Evolutionary conservation across 2,113 vertebrate species (phyloP), one percentile per base, ranked within the genome.

Genomic region (Chinchilla lanigera): DNA sequence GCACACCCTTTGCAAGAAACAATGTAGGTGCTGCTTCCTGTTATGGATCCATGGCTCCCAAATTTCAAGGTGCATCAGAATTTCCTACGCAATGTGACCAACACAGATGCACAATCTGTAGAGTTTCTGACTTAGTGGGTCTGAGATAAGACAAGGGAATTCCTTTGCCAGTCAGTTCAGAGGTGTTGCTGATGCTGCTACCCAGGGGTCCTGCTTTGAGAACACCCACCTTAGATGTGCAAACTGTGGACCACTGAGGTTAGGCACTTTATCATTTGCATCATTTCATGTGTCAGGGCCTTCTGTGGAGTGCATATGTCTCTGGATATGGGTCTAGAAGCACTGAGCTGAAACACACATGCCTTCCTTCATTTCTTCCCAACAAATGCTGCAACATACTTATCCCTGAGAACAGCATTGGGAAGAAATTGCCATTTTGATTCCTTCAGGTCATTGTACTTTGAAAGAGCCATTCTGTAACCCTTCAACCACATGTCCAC

Each of bases 271-370:
- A 54, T 44, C 9, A 28, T 9, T 63, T 77, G 26, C n/a, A 82
- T 2, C 5, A 19, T 30, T 24, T 30, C 22, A 0, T 2, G 0
- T 33, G n/a, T 41, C 50, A 30, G 33, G 60, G 65, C 5, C 0
- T 47, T 54, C 7, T 0, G 13, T 19, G 5, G 9, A 2, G 2
- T 5, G 9, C 13, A 33, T 5, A 2, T 14, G 0, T 41, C 4
- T 47, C 14, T 71, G 1, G 16, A 30, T 65, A 4, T 4, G 7
- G 26, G 26, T 77, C 13, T 28, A 30, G 50, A 80, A 54, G 30
- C 8, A 8, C 77, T 52, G 16, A 58, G 26, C 8, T 7, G 20
- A 24, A 54, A 80, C 47, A 6, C 11, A 16, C 26, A n/a, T 3
- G 0, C 8, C 78, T 56, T 54, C 22, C n/a, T 63, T 89, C 35